Conservation (phyloP, 2,797 vertebrate species). For the Silurus aristotelis region DNA sequence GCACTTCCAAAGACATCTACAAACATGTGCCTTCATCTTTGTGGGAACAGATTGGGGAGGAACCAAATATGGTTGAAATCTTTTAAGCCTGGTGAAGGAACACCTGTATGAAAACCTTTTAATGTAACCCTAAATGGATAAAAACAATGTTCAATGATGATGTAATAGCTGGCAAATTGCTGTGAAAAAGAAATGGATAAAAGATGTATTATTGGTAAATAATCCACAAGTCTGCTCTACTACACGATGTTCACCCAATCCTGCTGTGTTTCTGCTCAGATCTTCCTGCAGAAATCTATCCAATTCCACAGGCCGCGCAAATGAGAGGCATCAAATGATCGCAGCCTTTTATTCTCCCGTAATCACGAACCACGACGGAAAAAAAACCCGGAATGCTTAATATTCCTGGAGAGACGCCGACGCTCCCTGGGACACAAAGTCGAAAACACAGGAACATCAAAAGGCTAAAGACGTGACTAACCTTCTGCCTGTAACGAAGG, state of each 20-base stretch:
- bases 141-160: background rate
- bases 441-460: slow-evolving; percentile 54
- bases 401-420: slow-evolving; percentile 37
- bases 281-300: slow-evolving; percentile 25
- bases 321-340: slow-evolving; percentile 38
- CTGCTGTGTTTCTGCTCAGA: slow-evolving; percentile 6
- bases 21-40: no score
- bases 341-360: slow-evolving; percentile 38
- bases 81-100: no score
- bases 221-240: background rate
- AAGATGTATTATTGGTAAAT: background rate
- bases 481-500: slow-evolving; percentile 36
- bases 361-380: slow-evolving; percentile 33
- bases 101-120: background rate
- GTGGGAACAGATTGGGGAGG: no score
- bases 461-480: slow-evolving; percentile 49
- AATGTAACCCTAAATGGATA: background rate
- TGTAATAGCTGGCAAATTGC: background rate
- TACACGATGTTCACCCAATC: background rate
- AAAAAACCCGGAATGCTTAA: slow-evolving; percentile 47
- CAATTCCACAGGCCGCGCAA: background rate
- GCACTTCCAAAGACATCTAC: no score
- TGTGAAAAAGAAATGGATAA: background rate
- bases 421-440: slow-evolving; percentile 37
- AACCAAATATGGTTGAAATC: no score